Percentiles rank a stretch among this genome's conserved stretches.
phyloP scores from a whole-genome alignment of 2,113 vertebrate species.

The Arenaria interpres region DNA sequence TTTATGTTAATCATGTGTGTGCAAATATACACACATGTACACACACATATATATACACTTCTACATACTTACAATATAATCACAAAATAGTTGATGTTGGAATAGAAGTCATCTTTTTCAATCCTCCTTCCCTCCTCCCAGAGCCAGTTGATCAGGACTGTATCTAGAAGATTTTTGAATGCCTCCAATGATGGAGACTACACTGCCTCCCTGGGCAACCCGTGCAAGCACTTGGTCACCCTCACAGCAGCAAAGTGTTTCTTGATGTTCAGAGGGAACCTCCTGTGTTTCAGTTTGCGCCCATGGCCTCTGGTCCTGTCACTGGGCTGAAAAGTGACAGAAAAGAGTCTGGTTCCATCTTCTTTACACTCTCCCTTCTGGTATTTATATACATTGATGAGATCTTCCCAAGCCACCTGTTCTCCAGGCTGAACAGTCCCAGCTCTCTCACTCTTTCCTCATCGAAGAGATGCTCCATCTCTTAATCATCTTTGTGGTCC shows the following conservation, averaged over 20 bases:
- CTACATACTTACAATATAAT: background rate
- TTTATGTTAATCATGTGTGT: background rate
- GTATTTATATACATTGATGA: too few relatives aligned
- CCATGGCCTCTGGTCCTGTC: background rate
- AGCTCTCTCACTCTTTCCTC: background rate
- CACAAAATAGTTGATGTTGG: background rate
- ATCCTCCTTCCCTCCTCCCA: background rate
- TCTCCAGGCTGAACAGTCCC: background rate
- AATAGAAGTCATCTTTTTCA: background rate
- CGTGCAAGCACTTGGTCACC: background rate
- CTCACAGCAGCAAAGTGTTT: background rate
- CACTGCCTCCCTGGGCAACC: background rate
- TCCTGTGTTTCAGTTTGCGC: background rate
- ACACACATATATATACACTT: background rate
- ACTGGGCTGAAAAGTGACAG: background rate
- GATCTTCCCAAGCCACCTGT: fast-evolving
- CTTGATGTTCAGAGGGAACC: background rate
- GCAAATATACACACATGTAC: background rate
- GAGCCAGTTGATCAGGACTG: background rate
- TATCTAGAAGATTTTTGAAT: background rate
- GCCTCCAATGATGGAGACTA: background rate
- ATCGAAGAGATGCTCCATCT: background rate
- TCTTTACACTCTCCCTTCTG: background rate
- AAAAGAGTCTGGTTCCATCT: background rate
- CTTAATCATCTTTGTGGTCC: background rate